A percentile compares a stretch with the other conserved stretches of the same genome.
These are phyloP conservation scores for Bufotes viridis DNA, from an alignment of 2,797 vertebrate species.

Conservation along the genomic window DNA sequence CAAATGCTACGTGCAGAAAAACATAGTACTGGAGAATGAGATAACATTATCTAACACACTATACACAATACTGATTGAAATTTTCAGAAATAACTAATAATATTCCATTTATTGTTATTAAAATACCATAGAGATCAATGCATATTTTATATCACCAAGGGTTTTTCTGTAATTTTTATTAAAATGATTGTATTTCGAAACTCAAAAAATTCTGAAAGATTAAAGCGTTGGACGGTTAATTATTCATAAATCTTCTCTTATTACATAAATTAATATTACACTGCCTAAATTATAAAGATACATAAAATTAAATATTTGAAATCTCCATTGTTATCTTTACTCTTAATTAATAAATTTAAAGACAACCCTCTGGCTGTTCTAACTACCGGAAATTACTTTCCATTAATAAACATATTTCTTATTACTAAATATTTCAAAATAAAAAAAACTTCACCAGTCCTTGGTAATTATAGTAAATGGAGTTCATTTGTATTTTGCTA, in stretches of 20 bases:
- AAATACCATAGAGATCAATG: background rate
- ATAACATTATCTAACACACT: background rate
- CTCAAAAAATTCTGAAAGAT: background rate
- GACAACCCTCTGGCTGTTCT: conserved; percentile 10
- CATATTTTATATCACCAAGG: background rate
- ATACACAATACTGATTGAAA: background rate
- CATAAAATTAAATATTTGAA: conserved; percentile 15
- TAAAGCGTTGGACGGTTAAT: conserved; percentile 40
- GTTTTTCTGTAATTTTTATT: background rate
- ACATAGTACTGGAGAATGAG: too few species aligned
- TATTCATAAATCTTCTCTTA: conserved; percentile 17
- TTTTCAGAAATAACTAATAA: background rate
- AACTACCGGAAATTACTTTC: background rate
- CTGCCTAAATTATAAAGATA: conserved; percentile 31
- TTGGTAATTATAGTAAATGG: background rate
- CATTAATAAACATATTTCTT: conserved; percentile 32
- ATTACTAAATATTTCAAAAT: background rate
- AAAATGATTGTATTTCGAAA: conserved; percentile 3
- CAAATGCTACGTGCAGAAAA: too few species aligned
- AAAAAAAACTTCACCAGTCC: background rate
- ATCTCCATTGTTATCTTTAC: conserved; percentile 22
- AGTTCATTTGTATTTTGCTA: background rate
- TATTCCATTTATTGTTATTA: background rate
- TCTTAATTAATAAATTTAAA: conserved; percentile 37
- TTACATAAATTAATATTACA: conserved; percentile 21